Evolutionary conservation across 2,797 vertebrate species (phyloP), one percentile per base, ranked within the genome.

Genomic region (Pseudochromis fuscus): DNA sequence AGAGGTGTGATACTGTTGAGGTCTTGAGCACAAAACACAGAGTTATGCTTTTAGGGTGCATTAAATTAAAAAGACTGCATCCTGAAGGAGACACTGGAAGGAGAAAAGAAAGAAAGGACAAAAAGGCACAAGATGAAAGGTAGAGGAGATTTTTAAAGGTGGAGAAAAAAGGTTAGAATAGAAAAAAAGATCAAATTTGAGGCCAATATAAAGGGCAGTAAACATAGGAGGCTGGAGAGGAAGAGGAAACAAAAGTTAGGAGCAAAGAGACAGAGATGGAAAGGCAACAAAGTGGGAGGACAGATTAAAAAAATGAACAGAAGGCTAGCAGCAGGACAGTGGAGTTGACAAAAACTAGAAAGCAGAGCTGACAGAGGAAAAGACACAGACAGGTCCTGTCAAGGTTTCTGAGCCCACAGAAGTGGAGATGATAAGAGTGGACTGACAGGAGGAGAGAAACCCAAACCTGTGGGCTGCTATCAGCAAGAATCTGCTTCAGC

Each of bases 271-370:
- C 19, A 19, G 40, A 1, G 30, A 75, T 67, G 53, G 42, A 15
- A 59, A 67, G 50, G 73, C 28, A 73, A 64, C 45, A 67, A 61
- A 77, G 53, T 24, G 49, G 61, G 58, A 66, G 61, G 46, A 67
- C 45, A 57, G 31, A 66, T 76, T 21, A 53, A 75, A 53, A 75
- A 82, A 63, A 79, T n/a, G 46, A 83, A 83, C 57, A 78, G 76
- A 72, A 53, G 57, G 63, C 51, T 63, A 51, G 63, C 72, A 75
- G 75, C 64, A 57, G 71, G 78, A 84, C 71, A 63, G 69, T 59
- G 18, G 3, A 64, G 55, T 51, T 84, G 79, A 81, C 67, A 67
- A 70, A 80, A 74, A 78, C 53, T 53, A 56, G 9, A 61, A 65
- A 72, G 70, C 33, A 71, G 59, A 56, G 63, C 51, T 16, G 56